Percentiles rank a stretch among this genome's conserved stretches.
phyloP scores from a whole-genome alignment of 2,113 vertebrate genomes.

The Tetraodon nigroviridis region DNA sequence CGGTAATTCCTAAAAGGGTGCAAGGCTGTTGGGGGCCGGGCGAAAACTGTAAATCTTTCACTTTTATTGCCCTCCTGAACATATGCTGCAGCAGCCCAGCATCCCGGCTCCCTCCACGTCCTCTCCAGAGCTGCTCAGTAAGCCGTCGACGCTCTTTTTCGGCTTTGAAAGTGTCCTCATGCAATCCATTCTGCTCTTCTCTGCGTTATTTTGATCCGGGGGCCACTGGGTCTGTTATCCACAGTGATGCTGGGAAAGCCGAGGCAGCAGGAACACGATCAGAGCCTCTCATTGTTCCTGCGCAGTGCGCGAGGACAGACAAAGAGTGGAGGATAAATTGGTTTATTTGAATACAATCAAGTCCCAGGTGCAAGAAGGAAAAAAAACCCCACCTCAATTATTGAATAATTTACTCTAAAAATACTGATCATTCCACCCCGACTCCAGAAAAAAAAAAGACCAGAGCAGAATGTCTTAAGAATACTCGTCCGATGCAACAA shows the following conservation, averaged over 20 bases:
- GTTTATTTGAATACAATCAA: slow-evolving; percentile 69
- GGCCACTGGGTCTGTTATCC: background rate
- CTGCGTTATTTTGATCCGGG: slow-evolving; percentile 14
- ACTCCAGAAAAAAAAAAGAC: background rate
- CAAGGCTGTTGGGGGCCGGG: slow-evolving; percentile 91
- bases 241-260: slow-evolving; percentile 28
- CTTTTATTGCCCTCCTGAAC: slow-evolving; percentile 99
- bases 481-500: background rate
- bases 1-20: slow-evolving; percentile 99
- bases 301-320: slow-evolving; percentile 46
- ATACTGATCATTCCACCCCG: background rate
- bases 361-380: slow-evolving; percentile 29
- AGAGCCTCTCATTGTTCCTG: slow-evolving; percentile 35
- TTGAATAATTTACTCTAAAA: slow-evolving; percentile 48
- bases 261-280: slow-evolving; percentile 22
- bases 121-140: slow-evolving; percentile 67
- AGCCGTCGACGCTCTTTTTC: slow-evolving; percentile 73
- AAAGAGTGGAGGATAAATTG: slow-evolving; percentile 58
- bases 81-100: slow-evolving; percentile 92
- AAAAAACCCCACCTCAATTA: slow-evolving; percentile 25
- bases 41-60: slow-evolving; percentile 99
- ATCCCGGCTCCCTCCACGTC: slow-evolving; percentile 72
- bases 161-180: slow-evolving; percentile 45
- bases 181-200: slow-evolving; percentile 1
- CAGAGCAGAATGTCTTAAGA: background rate